These are phyloP conservation scores for Stictocephala bisonia DNA, from an alignment of 2,888 invertebrate species.

Conservation along the genomic window DNA sequence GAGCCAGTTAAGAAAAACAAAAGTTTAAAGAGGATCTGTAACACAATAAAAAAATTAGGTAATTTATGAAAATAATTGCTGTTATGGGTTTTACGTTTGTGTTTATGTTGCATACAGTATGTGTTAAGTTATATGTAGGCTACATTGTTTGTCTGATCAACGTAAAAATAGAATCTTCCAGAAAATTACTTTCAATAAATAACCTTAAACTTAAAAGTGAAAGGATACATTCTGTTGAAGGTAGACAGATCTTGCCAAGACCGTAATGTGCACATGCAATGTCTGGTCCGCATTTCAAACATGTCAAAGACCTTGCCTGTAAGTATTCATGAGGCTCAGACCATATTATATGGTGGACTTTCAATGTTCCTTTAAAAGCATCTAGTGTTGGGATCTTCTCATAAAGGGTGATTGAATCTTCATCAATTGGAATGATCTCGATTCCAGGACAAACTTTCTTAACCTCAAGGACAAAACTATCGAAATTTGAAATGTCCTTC, in stretches of 20 bases:
- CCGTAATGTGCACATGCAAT: slow-evolving; percentile 21
- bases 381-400: slow-evolving; percentile 21
- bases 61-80: slow-evolving; percentile 11
- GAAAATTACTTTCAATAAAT: slow-evolving; percentile 22
- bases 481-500: slow-evolving; percentile 42
- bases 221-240: slow-evolving; percentile 38
- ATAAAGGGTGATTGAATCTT: slow-evolving; percentile 18
- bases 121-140: slow-evolving; percentile 20
- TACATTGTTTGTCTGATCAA: slow-evolving; percentile 6
- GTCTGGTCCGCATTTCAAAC: slow-evolving; percentile 2
- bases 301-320: slow-evolving; percentile 24
- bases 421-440: slow-evolving; percentile 31
- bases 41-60: slow-evolving; percentile 1
- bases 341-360: slow-evolving; percentile 36
- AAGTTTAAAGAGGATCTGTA: slow-evolving; percentile 13
- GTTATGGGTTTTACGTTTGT: slow-evolving; percentile 5
- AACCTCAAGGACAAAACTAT: not conserved
- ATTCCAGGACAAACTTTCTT: slow-evolving; percentile 23
- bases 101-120: slow-evolving; percentile 16
- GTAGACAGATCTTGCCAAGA: slow-evolving; percentile 31
- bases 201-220: slow-evolving; percentile 17
- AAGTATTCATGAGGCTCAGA: slow-evolving; percentile 6
- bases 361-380: slow-evolving; percentile 48
- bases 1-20: slow-evolving; percentile 22
- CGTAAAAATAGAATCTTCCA: slow-evolving; percentile 15